These are phyloP conservation scores for Puffinus mauretanicus DNA, from an alignment of 2,113 vertebrate species.

Conservation along the genomic window DNA sequence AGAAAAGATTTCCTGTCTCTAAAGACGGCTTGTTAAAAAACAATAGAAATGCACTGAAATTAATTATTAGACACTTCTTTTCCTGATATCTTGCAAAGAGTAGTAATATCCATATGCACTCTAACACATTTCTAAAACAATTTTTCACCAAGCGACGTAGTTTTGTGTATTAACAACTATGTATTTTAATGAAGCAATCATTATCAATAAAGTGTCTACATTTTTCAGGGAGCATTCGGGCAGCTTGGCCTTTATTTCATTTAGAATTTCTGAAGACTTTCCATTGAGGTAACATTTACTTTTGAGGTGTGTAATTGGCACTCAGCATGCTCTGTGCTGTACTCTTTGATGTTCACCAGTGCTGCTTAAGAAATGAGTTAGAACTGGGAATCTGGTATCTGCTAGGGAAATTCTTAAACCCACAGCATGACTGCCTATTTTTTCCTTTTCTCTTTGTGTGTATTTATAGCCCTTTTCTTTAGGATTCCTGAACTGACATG, in stretches of 20 bases:
- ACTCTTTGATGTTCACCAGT: constrained; percentile 66
- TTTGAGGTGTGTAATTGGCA: constrained; percentile 70
- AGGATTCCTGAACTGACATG: not conserved
- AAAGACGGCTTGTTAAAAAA: constrained; percentile 9
- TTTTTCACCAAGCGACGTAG: not conserved
- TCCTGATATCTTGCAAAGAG: not conserved
- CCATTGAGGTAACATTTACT: constrained; percentile 63
- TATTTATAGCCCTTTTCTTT: not conserved
- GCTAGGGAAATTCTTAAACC: constrained; percentile 57
- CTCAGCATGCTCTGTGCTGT: constrained; percentile 49
- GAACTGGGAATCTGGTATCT: constrained; percentile 46
- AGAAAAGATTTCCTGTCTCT: not conserved
- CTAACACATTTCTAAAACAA: not conserved
- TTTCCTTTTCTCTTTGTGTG: not conserved
- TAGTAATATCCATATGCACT: not conserved
- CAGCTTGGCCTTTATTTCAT: constrained; percentile 44
- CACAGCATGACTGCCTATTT: not conserved
- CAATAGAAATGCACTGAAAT: not conserved
- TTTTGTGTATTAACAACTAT: not conserved
- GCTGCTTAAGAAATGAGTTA: constrained; percentile 67
- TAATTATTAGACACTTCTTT: constrained; percentile 16
- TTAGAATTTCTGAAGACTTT: constrained; percentile 63
- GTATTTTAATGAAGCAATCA: not conserved
- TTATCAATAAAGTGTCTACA: not conserved
- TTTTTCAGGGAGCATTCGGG: constrained; percentile 35